Conservation (phyloP, 2,113 vertebrate species). For the Bubo bubo region DNA sequence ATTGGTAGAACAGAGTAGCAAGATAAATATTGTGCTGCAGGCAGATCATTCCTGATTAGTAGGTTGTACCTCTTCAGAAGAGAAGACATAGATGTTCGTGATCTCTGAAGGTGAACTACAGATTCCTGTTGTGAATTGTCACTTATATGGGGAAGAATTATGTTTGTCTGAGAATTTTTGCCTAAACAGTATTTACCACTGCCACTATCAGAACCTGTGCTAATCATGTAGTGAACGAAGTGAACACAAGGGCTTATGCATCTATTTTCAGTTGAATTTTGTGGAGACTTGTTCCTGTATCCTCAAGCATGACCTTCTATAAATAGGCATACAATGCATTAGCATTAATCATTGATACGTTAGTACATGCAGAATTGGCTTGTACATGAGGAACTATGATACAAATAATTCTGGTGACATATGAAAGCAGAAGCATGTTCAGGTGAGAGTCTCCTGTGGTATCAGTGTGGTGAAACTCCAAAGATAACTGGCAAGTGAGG, state of each 20-base stretch:
- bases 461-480: not conserved
- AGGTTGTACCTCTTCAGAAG: not conserved
- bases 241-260: not conserved
- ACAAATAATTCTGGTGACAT: not conserved
- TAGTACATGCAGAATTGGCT: not conserved
- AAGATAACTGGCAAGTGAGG: not conserved
- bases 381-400: accelerated
- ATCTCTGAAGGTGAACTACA: not conserved
- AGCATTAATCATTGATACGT: accelerated
- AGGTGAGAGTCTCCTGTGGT: not conserved
- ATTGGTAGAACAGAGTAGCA: not conserved
- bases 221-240: not conserved
- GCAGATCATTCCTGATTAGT: not conserved
- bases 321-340: not conserved
- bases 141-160: not conserved
- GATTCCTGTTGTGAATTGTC: not conserved
- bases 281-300: not conserved
- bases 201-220: not conserved
- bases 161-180: not conserved
- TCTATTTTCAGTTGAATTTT: not conserved
- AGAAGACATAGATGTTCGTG: not conserved
- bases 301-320: not conserved
- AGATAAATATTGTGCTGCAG: accelerated
- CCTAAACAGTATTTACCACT: not conserved
- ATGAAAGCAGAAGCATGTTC: not conserved